Evolutionary conservation across 2,888 invertebrate species (phyloP).

Genomic region (Frankliniella fusca): DNA sequence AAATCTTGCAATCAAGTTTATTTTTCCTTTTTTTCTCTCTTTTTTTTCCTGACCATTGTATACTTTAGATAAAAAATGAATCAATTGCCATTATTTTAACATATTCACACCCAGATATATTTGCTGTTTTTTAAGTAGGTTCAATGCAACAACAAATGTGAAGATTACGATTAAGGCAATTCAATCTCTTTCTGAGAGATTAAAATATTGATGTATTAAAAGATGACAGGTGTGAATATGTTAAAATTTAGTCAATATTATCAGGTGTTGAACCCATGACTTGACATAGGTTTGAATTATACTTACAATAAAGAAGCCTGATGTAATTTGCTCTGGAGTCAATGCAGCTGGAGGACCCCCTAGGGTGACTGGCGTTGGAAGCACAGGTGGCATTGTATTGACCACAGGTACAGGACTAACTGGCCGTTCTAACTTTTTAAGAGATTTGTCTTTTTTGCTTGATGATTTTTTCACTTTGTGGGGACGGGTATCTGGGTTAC

Average conservation of each 20-base stretch:
- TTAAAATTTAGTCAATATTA: not conserved
- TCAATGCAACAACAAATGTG: too few species aligned
- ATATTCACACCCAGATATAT: too few species aligned
- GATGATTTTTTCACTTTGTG: slow-evolving; percentile 20
- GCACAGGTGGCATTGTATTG: not conserved
- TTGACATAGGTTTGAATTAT: not conserved
- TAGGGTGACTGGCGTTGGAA: not conserved
- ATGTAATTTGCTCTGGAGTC: slow-evolving; percentile 9
- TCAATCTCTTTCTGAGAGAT: too few species aligned
- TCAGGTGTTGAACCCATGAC: not conserved
- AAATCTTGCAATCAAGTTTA: too few species aligned
- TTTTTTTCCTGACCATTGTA: too few species aligned
- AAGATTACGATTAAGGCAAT: too few species aligned
- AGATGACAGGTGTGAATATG: not conserved
- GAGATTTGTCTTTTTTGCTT: slow-evolving; percentile 14
- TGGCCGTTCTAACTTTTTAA: slow-evolving; percentile 11
- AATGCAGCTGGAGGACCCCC: not conserved
- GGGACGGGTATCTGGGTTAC: not conserved
- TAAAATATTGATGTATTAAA: too few species aligned
- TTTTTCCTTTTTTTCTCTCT: too few species aligned
- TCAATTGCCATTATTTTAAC: too few species aligned
- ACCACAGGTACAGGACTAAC: not conserved
- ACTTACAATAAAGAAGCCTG: slow-evolving; percentile 9
- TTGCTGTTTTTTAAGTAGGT: too few species aligned
- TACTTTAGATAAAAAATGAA: too few species aligned